Evolutionary conservation across 2,888 invertebrate species (phyloP).

Genomic region (Hoplodrina blanda): DNA sequence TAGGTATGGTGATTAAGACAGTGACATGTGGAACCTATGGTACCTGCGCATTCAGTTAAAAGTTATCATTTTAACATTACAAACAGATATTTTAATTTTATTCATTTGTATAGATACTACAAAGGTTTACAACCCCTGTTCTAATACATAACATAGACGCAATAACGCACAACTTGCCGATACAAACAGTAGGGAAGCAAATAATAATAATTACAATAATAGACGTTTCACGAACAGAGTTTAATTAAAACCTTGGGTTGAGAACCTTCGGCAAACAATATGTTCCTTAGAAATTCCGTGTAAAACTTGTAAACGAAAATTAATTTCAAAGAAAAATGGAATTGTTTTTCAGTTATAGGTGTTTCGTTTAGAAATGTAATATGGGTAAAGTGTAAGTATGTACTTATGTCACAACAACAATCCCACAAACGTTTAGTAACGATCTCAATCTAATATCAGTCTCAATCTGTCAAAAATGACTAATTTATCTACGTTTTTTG

Average conservation of each 20-base stretch:
- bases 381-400: no score
- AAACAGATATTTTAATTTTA: no score
- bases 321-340: conserved; percentile 29
- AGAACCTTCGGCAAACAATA: conserved; percentile 31
- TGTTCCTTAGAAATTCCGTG: conserved; percentile 43
- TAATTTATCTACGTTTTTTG: no score
- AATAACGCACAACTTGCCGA: conserved; percentile 45
- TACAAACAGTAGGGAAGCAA: conserved; percentile 44
- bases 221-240: conserved; percentile 41
- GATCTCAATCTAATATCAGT: no score
- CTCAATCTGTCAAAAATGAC: no score
- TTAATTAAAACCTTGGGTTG: conserved; percentile 57
- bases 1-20: no score
- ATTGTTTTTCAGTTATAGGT: not conserved
- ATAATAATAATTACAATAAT: conserved; percentile 59
- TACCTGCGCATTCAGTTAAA: no score
- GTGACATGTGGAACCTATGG: no score
- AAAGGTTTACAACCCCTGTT: conserved; percentile 6
- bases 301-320: conserved; percentile 26
- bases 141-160: not conserved
- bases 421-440: no score
- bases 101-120: no score
- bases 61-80: no score
- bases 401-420: no score
- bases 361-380: not conserved